Evolutionary conservation across 1,140 invertebrate genomes (phyloP).

Genomic region (Macrobrachium nipponense): DNA sequence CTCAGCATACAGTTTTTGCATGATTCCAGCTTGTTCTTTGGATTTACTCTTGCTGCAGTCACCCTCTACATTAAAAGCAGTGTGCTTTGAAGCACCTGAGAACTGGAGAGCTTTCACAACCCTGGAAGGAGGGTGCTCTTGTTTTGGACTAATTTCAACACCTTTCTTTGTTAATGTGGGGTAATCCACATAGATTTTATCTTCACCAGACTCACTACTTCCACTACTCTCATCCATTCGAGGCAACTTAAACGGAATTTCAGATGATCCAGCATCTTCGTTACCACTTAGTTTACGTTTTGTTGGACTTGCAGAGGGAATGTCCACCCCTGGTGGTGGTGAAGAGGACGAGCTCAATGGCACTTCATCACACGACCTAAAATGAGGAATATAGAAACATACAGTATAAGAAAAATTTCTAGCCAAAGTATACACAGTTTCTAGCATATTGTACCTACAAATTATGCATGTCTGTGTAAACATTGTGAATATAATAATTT

Average conservation of each 20-base stretch:
- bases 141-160: constrained; percentile 33
- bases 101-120: neutral
- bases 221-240: constrained; percentile 8
- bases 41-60: neutral
- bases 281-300: constrained; percentile 29
- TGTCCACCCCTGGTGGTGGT: neutral
- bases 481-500: too few relatives aligned
- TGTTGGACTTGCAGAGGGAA: constrained; percentile 2
- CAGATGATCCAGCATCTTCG: neutral
- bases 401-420: too few relatives aligned
- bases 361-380: too few relatives aligned
- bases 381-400: too few relatives aligned
- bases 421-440: too few relatives aligned
- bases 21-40: neutral
- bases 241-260: constrained; percentile 7
- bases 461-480: too few relatives aligned
- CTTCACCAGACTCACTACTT: constrained; percentile 27
- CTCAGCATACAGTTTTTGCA: neutral
- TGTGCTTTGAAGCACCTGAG: neutral
- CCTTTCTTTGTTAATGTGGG: constrained; percentile 18
- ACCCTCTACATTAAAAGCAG: neutral
- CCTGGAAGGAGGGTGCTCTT: neutral
- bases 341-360: neutral
- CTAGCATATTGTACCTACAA: too few relatives aligned
- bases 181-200: constrained; percentile 20